Evolutionary conservation across 1,140 invertebrate genomes (phyloP), one percentile per base, ranked within the genome.

Genomic region (Pararge aegeria): DNA sequence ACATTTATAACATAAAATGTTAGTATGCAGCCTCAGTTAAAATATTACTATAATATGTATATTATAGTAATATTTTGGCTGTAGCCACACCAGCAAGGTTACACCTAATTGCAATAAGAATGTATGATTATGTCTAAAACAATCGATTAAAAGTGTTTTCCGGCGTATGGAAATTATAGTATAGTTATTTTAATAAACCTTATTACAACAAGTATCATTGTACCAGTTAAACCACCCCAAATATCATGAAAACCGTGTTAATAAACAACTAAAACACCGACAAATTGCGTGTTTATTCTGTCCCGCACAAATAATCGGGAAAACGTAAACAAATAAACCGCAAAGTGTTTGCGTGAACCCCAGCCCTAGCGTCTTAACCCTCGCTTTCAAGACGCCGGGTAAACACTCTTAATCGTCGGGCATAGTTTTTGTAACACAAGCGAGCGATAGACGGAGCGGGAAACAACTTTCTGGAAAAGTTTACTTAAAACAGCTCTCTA

Each of bases 281-380:
- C 42, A 49, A 44, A 55, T 30, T 30, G 38, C 53, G 37, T 30
- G 37, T 30, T 34, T n/a, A 40, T 12, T 44, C 24, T 30, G 16
- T 30, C 15, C 50, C 34, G 24, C 16, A 15, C 46, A 49, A 49
- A 49, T 49, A 49, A 49, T 27, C 46, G 46, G 21, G 21, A 60
- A 54, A 64, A 61, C 19, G 69, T 66, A 72, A 66, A 66, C 66
- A 69, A 68, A 60, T 44, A 55, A 59, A 73, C 62, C 64, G 56
- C 68, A 58, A 55, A 40, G 54, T 15, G 55, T 53, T 73, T 58
- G 64, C 68, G 72, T 71, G 64, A 77, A 54, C 75, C 73, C 73
- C 78, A 62, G 60, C 68, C 66, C 58, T 53, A 62, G 54, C 66
- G 75, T 78, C 75, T 80, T 74, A 69, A 70, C 68, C 71, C 68